Conservation (phyloP, 2,888 invertebrate genomes). For the Rhingia campestris region DNA sequence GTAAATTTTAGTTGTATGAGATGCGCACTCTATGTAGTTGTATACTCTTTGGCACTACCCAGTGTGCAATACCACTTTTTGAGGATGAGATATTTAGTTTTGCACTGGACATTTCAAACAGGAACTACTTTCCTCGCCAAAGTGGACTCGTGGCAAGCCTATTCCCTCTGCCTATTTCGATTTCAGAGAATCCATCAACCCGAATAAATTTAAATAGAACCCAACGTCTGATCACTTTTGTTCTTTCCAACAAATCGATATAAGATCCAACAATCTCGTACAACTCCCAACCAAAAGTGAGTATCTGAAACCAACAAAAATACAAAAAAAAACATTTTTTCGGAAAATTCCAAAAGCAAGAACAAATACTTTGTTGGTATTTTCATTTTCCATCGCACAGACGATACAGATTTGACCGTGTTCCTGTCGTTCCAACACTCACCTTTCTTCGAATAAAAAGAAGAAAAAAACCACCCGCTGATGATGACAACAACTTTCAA, state of each 20-base stretch:
- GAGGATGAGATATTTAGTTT: no score
- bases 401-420: slow-evolving; percentile 20
- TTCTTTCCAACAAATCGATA: not conserved
- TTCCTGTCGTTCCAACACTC: slow-evolving; percentile 30
- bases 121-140: no score
- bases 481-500: slow-evolving; percentile 39
- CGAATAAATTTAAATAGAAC: no score
- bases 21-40: no score
- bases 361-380: not conserved
- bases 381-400: slow-evolving; percentile 9
- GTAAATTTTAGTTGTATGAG: no score
- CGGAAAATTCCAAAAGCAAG: not conserved
- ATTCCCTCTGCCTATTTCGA: no score
- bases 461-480: slow-evolving; percentile 23
- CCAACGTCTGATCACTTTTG: no score
- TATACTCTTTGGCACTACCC: no score
- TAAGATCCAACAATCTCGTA: not conserved
- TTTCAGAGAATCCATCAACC: no score
- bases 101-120: no score
- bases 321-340: not conserved
- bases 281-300: not conserved
- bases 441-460: not conserved
- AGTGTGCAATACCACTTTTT: no score
- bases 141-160: no score
- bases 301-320: not conserved